Conservation (phyloP, 2,113 vertebrate genomes). For the Sceloporus undulatus region DNA sequence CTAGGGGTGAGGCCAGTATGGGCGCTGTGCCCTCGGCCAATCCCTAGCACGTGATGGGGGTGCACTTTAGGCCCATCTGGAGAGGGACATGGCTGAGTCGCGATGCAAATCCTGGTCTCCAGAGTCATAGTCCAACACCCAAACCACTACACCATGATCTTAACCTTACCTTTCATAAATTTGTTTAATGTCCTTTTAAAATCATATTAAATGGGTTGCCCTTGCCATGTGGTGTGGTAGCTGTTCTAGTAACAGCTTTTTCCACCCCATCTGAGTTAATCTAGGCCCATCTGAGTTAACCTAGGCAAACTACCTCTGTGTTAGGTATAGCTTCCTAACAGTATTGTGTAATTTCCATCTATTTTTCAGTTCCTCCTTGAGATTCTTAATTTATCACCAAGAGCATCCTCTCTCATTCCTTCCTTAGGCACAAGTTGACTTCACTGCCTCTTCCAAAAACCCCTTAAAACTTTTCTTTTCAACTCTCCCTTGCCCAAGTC, state of each 20-base stretch:
- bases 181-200: not conserved
- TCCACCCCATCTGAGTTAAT: not conserved
- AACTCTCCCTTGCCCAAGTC: not conserved
- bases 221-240: not conserved
- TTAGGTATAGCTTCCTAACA: not conserved
- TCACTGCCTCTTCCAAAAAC: not conserved
- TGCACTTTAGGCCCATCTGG: too few species aligned
- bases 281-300: not conserved
- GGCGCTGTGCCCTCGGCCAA: too few species aligned
- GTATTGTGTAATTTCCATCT: not conserved
- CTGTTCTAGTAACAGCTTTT: not conserved
- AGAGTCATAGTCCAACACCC: too few species aligned
- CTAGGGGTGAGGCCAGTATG: too few species aligned
- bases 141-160: too few species aligned
- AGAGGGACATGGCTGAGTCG: too few species aligned
- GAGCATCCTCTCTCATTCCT: not conserved
- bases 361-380: slow-evolving; percentile 1
- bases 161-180: too few species aligned
- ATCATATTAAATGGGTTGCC: not conserved
- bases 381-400: not conserved
- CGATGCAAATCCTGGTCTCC: too few species aligned
- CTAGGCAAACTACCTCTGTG: not conserved
- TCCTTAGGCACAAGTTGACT: not conserved
- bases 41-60: too few species aligned
- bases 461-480: slow-evolving; percentile 13